These are phyloP conservation scores for Petromus typicus DNA, from an alignment of 2,113 vertebrate genomes.

Conservation along the genomic window DNA sequence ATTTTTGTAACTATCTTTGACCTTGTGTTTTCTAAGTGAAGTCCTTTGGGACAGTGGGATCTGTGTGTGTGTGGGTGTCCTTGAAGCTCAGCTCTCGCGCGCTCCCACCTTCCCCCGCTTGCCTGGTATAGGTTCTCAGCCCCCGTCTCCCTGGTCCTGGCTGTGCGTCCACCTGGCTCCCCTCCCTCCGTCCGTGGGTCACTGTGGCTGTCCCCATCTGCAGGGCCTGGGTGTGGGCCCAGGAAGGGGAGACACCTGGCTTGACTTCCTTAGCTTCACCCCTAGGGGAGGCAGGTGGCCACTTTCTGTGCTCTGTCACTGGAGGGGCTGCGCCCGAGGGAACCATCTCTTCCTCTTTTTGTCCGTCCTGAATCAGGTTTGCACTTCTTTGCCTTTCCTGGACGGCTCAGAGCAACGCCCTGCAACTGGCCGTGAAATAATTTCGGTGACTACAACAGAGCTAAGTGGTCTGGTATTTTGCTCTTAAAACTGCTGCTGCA, in stretches of 20 bases:
- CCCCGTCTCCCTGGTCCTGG: not conserved
- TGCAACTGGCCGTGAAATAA: not conserved
- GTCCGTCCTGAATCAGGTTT: not conserved
- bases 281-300: not conserved
- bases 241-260: not conserved
- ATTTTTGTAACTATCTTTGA: not conserved
- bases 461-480: not conserved
- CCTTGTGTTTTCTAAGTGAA: not conserved
- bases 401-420: not conserved
- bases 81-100: not conserved
- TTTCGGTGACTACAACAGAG: not conserved
- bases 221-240: not conserved
- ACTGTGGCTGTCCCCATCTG: not conserved
- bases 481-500: not conserved
- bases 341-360: not conserved
- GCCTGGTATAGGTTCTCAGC: not conserved
- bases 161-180: not conserved
- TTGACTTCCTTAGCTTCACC: not conserved
- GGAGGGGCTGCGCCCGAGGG: too few species aligned
- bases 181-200: not conserved
- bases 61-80: fast-evolving
- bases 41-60: not conserved
- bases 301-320: too few species aligned
- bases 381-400: not conserved
- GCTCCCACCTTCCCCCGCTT: not conserved